A percentile compares a stretch with the other conserved stretches of the same genome.
Evolutionary conservation across 2,113 vertebrate species (phyloP).

Genomic region (Hassar affinis): DNA sequence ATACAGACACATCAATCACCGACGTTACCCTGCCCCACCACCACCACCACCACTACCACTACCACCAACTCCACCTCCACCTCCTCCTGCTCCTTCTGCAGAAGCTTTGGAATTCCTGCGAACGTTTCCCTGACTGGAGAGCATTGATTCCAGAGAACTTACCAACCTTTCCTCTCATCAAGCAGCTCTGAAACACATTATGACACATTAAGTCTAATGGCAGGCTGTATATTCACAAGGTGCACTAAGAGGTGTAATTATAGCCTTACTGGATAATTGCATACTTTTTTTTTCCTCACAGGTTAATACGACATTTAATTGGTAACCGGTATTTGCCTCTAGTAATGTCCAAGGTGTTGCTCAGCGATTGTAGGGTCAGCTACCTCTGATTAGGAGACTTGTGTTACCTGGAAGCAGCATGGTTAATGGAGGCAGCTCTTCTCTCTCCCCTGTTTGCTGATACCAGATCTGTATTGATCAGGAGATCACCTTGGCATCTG

Average conservation of each 20-base stretch:
- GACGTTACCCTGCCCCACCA: conserved; percentile 23
- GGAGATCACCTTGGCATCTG: conserved; percentile 71
- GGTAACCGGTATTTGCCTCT: conserved; percentile 33
- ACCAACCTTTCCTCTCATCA: conserved; percentile 18
- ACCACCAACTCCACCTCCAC: not conserved
- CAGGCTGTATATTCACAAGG: conserved; percentile 20
- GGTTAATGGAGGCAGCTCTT: conserved; percentile 51
- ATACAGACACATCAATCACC: conserved; percentile 46
- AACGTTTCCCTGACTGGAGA: conserved; percentile 10
- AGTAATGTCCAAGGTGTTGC: conserved; percentile 19
- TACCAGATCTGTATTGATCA: conserved; percentile 73
- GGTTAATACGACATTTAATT: conserved; percentile 39
- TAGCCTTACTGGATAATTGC: conserved; percentile 7
- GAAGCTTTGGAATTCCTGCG: conserved; percentile 28
- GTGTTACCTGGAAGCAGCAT: conserved; percentile 47
- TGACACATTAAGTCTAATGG: conserved; percentile 17
- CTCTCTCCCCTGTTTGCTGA: conserved; percentile 60
- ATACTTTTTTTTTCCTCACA: conserved; percentile 2
- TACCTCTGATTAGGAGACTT: conserved; percentile 34
- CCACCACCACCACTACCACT: conserved; percentile 8
- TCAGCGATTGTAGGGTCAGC: conserved; percentile 42
- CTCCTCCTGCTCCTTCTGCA: not conserved
- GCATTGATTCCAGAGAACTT: conserved; percentile 23
- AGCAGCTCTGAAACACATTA: conserved; percentile 6
- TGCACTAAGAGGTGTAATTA: conserved; percentile 17